Evolutionary conservation across 2,797 vertebrate genomes (phyloP), one percentile per base, ranked within the genome.

Genomic region (Pteropus rufus): DNA sequence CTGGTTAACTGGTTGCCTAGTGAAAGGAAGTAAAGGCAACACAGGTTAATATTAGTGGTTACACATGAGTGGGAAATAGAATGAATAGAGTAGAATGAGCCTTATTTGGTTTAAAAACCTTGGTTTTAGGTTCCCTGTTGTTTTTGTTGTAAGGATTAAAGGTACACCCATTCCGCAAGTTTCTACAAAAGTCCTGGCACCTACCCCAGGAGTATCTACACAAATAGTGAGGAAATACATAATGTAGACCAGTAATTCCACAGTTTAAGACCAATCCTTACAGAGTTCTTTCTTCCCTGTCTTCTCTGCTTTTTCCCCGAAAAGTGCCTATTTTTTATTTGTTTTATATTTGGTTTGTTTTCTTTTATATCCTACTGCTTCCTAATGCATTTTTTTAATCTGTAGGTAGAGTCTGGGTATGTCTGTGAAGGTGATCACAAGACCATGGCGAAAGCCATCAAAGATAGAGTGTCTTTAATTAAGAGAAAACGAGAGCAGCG

Each of bases 361-460:
- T 94, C 23, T 94, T 75, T 91, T 56, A 39, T 93, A 44, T 2
- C 31, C 26, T 86, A 23, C 19, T 86, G 87, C 49, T 96, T 84
- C 31, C 69, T 96, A 77, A 95, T 70, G 39, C 2, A 64, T 12
- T 5, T 36, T 93, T 81, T 86, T 94, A 96, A 98, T 83, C 94
- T 91, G 5, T 98, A 99, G 99, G 99, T 99, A 90, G 99, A 99
- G 95, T 99, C 99, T 88, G 99, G 99, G 79, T 99, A 99, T 92
- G 99, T 99, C 93, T 99, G 99, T 87, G 99, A 99, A 98, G 99
- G 99, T 21, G 99, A 99, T 98, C 99, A 99, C 97, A 99, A 99
- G 99, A 99, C 99, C 58, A 99, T 99, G 99, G 99, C 99, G 73
- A 99, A 99, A 98, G 99, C 99, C 36, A 99, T 99, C 98, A 99